phyloP scores from a whole-genome alignment of 2,113 vertebrate species.

The Aramus guarauna region DNA sequence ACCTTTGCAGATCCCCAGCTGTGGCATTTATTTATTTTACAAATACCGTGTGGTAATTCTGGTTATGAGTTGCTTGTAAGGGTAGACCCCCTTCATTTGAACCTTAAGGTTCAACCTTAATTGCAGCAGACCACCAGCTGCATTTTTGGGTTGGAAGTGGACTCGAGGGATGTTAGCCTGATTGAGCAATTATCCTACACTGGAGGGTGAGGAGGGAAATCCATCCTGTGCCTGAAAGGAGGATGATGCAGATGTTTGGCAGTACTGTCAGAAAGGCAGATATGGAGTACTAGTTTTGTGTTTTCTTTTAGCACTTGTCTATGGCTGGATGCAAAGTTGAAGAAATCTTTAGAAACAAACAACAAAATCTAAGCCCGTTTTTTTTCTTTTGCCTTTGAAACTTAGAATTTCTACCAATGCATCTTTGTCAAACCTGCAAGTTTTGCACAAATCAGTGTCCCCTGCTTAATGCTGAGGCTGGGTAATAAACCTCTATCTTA shows the following conservation, averaged over 20 bases:
- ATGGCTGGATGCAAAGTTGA: background rate
- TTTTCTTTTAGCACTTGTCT: background rate
- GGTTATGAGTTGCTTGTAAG: background rate
- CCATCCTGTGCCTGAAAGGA: background rate
- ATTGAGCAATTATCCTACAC: background rate
- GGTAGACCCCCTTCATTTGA: background rate
- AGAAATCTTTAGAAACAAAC: background rate
- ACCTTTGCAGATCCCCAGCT: conserved; percentile 8
- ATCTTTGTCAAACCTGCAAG: background rate
- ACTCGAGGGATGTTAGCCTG: background rate
- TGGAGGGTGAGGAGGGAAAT: background rate
- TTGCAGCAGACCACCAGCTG: background rate
- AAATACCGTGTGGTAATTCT: background rate
- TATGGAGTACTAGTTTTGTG: background rate
- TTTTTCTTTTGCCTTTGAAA: background rate
- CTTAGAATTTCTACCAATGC: background rate
- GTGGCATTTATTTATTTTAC: background rate
- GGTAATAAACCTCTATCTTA: background rate
- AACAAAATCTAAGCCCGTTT: background rate
- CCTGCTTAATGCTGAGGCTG: background rate
- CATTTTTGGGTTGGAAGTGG: background rate
- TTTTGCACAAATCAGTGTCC: background rate
- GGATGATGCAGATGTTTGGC: background rate
- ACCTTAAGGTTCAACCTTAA: background rate
- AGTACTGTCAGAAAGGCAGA: background rate